Evolutionary conservation across 1,140 invertebrate species (phyloP).

Genomic region (Drusus annulatus): DNA sequence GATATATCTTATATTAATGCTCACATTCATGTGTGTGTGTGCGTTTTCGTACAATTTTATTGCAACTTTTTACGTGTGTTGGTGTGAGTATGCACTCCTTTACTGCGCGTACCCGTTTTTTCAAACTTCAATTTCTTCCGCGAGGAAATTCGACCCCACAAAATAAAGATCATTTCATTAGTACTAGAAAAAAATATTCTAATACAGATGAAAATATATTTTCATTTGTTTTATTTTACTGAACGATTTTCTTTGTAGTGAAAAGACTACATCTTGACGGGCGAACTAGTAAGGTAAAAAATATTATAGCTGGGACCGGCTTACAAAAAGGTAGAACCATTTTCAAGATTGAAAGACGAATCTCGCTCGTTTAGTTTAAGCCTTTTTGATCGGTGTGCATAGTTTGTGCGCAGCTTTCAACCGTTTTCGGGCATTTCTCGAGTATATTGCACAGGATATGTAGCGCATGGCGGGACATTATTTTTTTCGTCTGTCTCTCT

Average conservation of each 20-base stretch:
- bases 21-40: constrained; percentile 18
- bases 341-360: not conserved
- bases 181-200: too few relatives aligned
- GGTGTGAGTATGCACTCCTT: constrained; percentile 39
- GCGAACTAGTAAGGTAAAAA: not conserved
- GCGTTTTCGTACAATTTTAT: constrained; percentile 43
- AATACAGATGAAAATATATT: too few relatives aligned
- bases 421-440: constrained; percentile 25
- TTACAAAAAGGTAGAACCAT: not conserved
- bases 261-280: not conserved
- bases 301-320: not conserved
- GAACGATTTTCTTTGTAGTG: not conserved
- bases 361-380: not conserved
- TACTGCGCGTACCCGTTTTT: not conserved
- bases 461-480: constrained; percentile 37
- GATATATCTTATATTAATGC: constrained; percentile 2
- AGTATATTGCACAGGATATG: constrained; percentile 39
- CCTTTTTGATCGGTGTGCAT: not conserved
- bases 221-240: not conserved
- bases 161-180: not conserved
- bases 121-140: not conserved
- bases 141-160: not conserved
- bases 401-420: not conserved
- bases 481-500: constrained; percentile 40
- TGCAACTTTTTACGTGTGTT: constrained; percentile 29